Evolutionary conservation across 1,140 invertebrate species (phyloP), one percentile per base, ranked within the genome.

Genomic region (Drosophila insularis): DNA sequence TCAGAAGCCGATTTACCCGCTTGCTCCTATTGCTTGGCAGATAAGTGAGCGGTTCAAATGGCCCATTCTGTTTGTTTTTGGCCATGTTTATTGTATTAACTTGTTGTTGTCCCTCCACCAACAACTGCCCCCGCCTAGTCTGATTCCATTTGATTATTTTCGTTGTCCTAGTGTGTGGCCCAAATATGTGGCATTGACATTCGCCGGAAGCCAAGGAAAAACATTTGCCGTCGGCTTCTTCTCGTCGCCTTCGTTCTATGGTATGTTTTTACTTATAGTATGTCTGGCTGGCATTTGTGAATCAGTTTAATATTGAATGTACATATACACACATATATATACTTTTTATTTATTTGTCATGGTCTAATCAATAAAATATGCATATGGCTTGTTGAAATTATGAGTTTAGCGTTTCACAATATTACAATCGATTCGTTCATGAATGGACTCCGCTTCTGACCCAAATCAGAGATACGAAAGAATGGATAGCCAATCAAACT

Each of bases 141-240:
- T 19, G 43, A 50, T 50, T 50, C 43, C 10, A 50, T 54, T 27
- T 43, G 35, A 32, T 31, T 60, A 59, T 40, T 66, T 58, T 59
- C n/a, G 17, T 75, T 23, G 31, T 63, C 54, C 53, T 50, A 68
- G 56, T 55, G 64, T 61, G 65, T 81, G 71, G 32, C 78, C 72
- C 79, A 87, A 85, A 82, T 89, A 77, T 82, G 79, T 87, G 84
- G 82, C 82, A 80, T 89, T 86, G 84, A 87, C 82, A 89, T 77
- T 87, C 64, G 72, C 82, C 84, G 84, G 82, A 87, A 87, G 82
- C 82, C 82, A 87, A 86, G 80, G 58, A 86, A 86, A 85, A 81
- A 75, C 81, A 89, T 71, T 81, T 81, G 77, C 79, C 79, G 82
- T 74, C 79, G 82, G 82, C 82, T 87, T 82, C 75, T 79, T 72